These are phyloP conservation scores for Vimba vimba DNA, from an alignment of 2,113 vertebrate genomes.

Conservation along the genomic window DNA sequence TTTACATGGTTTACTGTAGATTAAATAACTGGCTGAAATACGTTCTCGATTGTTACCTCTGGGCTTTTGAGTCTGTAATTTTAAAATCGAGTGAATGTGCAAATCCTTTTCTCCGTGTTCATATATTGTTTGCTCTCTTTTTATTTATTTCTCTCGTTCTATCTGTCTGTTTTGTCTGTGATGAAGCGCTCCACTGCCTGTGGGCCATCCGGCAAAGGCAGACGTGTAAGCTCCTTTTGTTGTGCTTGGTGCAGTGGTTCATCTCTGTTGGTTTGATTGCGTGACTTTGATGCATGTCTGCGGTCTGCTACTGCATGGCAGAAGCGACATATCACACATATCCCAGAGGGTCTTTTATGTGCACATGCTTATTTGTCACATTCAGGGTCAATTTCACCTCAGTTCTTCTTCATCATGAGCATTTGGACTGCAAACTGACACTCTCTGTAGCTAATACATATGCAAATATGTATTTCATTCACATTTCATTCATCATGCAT, in stretches of 20 bases:
- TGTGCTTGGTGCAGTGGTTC: slow-evolving; percentile 34
- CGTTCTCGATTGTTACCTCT: slow-evolving; percentile 3
- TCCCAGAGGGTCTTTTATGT: background rate
- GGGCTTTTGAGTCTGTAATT: slow-evolving; percentile 8
- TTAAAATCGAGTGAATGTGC: background rate
- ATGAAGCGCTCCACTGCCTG: slow-evolving; percentile 92
- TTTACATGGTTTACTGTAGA: background rate
- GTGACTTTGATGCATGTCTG: slow-evolving; percentile 48
- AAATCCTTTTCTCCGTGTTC: slow-evolving; percentile 8
- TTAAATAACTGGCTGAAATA: background rate
- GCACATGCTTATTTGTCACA: background rate
- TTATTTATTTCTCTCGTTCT: slow-evolving; percentile 49
- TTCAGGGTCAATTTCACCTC: background rate
- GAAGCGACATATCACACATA: background rate
- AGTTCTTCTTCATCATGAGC: background rate
- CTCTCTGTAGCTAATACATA: background rate
- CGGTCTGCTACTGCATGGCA: slow-evolving; percentile 36
- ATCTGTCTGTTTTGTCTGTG: slow-evolving; percentile 35
- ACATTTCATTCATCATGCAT: background rate
- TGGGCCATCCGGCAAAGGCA: slow-evolving; percentile 94
- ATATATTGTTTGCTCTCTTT: slow-evolving; percentile 53
- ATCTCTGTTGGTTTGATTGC: background rate
- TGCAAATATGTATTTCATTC: background rate
- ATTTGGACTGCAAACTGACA: background rate
- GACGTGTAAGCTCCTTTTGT: slow-evolving; percentile 90